Percentiles rank a stretch among this genome's conserved stretches.
Evolutionary conservation across 2,888 invertebrate genomes (phyloP).

Genomic region (Drosophila neonasuta): DNA sequence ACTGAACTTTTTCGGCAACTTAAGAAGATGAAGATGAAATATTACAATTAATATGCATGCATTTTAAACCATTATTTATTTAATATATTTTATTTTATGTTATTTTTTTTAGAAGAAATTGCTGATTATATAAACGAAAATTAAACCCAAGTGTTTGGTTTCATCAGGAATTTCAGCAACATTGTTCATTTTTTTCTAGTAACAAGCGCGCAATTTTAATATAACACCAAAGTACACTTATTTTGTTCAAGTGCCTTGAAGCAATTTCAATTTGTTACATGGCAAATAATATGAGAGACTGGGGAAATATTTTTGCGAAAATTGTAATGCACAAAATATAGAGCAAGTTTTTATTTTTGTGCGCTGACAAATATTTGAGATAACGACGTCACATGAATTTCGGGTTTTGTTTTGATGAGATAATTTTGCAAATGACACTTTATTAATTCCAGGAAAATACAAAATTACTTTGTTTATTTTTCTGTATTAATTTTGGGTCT

Average conservation of each 20-base stretch:
- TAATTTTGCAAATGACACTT: constrained; percentile 5
- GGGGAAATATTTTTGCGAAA: constrained; percentile 34
- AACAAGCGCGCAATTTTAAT: constrained; percentile 41
- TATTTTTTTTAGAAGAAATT: not conserved
- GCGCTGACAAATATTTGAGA: not conserved
- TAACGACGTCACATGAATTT: constrained; percentile 2
- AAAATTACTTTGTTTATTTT: constrained; percentile 6
- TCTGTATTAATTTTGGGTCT: constrained; percentile 31
- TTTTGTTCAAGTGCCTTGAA: constrained; percentile 40
- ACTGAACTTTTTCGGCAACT: not conserved
- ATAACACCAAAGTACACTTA: constrained; percentile 61
- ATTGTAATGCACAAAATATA: constrained; percentile 13
- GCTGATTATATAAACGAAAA: constrained; percentile 28
- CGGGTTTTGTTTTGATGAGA: not conserved
- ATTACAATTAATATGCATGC: not conserved
- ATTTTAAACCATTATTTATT: too few relatives aligned
- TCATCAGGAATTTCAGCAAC: constrained; percentile 27
- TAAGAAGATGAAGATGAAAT: not conserved
- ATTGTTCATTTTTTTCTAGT: constrained; percentile 15
- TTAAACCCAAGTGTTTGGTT: constrained; percentile 31
- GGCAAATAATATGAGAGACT: constrained; percentile 23
- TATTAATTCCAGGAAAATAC: not conserved
- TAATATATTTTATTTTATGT: too few relatives aligned
- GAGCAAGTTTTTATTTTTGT: constrained; percentile 15
- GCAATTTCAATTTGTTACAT: constrained; percentile 41